Base-by-base conservation (phyloP, 1,140 invertebrate genomes). In the Apolygus lucorum region DNA sequence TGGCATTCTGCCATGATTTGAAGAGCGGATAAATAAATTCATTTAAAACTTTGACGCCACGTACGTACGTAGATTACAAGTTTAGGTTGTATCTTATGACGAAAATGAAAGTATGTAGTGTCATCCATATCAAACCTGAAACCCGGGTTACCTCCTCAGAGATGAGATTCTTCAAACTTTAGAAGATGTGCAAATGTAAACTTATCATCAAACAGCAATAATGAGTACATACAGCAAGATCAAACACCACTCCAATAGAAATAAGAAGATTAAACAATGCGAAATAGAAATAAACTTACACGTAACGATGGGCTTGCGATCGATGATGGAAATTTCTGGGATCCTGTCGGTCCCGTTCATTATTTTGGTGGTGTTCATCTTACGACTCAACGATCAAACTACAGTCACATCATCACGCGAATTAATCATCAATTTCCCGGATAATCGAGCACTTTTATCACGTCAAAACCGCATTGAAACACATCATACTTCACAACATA, bases 291-390 rank as follows among this genome's bases (percentile, higher is more conserved):
- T 59, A 52, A 26, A 80, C 82, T 79, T 80, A 84, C 82, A 84
- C 77, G 82, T 83, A 77, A 84, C 77, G 73, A 83, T 81, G 54
- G 82, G 82, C 78, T 84, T 83, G 72, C 81, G 78, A 75, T 79
- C 81, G 79, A 81, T 17, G 24, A 63, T 63, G 21, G 26, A 25
- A 22, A 63, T 63, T 63, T 63, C 62, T 17, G 62, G 26, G 34
- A 49, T 49, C 2, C 62, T 22, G 24, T 25, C 62, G 62, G 22
- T 63, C 62, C 62, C 62, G 24, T 63, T 63, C 22, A 27, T 63
- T 63, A 63, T 11, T 49, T 49, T 49, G 17, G 34, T 49, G 34
- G 8, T 17, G 8, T 8, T 49, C 34, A 49, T 49, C n/a, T n/a
- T n/a, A n/a, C n/a, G n/a, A n/a, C n/a, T n/a, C n/a, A n/a, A n/a